Evolutionary conservation across 1,140 invertebrate genomes (phyloP).

Genomic region (Ostrea edulis): DNA sequence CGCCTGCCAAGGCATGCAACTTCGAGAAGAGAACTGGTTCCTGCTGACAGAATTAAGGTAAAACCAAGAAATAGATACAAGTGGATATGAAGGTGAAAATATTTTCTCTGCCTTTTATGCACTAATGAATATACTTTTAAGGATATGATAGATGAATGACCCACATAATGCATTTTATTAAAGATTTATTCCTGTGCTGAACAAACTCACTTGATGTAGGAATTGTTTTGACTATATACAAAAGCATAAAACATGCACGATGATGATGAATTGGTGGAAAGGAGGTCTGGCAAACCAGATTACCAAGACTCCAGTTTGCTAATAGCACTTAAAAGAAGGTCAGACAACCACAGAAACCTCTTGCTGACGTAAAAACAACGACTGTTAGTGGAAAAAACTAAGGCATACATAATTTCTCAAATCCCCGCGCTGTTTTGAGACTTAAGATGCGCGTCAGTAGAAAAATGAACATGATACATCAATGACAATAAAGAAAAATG

Average conservation of each 20-base stretch:
- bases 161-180: not conserved
- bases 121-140: too few species aligned
- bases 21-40: not conserved
- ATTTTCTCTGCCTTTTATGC: too few species aligned
- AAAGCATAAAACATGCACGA: not conserved
- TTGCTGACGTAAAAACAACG: conserved; percentile 5
- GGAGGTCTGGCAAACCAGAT: not conserved
- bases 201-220: not conserved
- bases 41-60: not conserved
- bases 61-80: not conserved
- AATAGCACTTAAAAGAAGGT: not conserved
- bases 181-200: not conserved
- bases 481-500: not conserved
- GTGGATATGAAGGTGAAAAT: too few species aligned
- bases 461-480: not conserved
- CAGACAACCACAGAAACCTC: not conserved
- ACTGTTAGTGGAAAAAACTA: not conserved
- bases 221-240: not conserved
- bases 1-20: not conserved
- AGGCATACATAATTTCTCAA: not conserved
- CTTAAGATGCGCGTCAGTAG: not conserved
- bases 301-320: not conserved
- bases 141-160: not conserved
- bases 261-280: not conserved
- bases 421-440: not conserved